Conservation (phyloP, 2,113 vertebrate genomes). For the Psittacus erithacus region DNA sequence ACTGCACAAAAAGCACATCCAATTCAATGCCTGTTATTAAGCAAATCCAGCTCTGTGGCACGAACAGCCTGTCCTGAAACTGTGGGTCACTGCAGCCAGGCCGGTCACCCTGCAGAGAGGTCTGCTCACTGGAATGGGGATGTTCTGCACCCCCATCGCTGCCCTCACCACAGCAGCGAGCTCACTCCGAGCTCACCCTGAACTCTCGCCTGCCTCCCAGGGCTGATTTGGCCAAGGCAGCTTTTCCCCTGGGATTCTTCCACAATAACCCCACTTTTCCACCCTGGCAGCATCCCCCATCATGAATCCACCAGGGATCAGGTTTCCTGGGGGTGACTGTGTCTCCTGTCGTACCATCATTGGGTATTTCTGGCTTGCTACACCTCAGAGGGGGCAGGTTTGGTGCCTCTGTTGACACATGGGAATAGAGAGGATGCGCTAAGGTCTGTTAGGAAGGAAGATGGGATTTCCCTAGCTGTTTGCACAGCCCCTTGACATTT, state of each 20-base stretch:
- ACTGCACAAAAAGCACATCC: neutral
- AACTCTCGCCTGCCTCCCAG: neutral
- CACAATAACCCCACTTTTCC: neutral
- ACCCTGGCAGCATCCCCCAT: neutral
- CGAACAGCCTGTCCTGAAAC: conserved; percentile 42
- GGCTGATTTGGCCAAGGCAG: neutral
- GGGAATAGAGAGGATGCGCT: too few relatives aligned
- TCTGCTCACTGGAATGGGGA: neutral
- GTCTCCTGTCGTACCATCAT: neutral
- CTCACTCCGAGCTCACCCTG: fast-evolving
- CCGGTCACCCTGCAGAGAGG: neutral
- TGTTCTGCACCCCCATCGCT: neutral
- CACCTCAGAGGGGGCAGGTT: neutral
- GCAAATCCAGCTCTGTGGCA: conserved; percentile 12
- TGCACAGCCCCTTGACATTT: neutral
- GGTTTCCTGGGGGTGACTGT: neutral
- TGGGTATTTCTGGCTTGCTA: neutral
- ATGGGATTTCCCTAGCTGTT: neutral
- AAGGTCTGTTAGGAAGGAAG: neutral
- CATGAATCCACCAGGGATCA: neutral
- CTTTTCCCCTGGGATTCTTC: neutral
- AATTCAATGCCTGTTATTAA: conserved; percentile 31
- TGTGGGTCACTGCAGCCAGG: neutral
- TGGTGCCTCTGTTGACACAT: neutral
- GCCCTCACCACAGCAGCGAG: fast-evolving